Evolutionary conservation across 2,888 invertebrate species (phyloP), one percentile per base, ranked within the genome.

Genomic region (Latrodectus hesperus): DNA sequence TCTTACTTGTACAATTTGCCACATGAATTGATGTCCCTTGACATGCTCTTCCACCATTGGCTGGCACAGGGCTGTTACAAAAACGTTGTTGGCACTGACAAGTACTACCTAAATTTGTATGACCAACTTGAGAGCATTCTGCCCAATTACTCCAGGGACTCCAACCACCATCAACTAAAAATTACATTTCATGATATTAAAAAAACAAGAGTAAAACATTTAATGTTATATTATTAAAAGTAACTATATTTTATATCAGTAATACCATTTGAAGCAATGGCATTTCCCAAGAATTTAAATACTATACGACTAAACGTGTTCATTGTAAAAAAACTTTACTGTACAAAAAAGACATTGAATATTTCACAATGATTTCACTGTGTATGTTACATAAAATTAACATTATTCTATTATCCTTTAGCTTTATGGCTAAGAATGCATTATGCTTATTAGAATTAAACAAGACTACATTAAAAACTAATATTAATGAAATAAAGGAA

Each of bases 111-210:
- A 90, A 91, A 4, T 93, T 94, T 77, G 91, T 91, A 55, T 90
- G 90, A 14, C 92, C 92, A 1, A 91, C 91, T 90, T 97, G 96
- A 90, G 94, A 94, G 91, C 98, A 98, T 0, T 94, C 92, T 89
- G 94, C 94, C 98, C 98, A 98, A 0, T 94, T 92, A 0, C 96
- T 95, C 98, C 98, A 98, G 0, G 94, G 93, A 9, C 96, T 96
- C 97, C 97, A 98, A 1, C 95, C 96, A 65, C 96, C 96, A 91
- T 96, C 95, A 73, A 96, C 95, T 94, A 91, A 49, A 71, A 38
- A 9, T 38, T 16, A 38, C 11, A 55, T 16, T 38, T 38, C 4
- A 38, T 38, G 6, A 6, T 6, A 38, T 38, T 38, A 38, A 38
- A 38, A 38, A 38, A 38, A 38, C 38, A 6, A 38, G 38, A 3